These are phyloP conservation scores for Allygus modestus DNA, from an alignment of 2,888 invertebrate genomes.

Conservation along the genomic window DNA sequence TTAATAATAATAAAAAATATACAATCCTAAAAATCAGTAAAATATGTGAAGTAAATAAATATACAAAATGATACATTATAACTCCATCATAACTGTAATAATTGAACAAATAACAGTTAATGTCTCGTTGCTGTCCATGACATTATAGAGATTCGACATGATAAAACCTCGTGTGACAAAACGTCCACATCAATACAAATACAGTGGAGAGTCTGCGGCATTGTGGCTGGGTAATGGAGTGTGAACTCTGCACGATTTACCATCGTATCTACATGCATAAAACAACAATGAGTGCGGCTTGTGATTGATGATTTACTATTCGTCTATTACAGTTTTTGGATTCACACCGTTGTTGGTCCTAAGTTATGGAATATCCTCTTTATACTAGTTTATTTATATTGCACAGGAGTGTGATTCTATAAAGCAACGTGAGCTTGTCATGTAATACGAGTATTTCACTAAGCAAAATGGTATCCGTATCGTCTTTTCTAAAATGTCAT, in stretches of 20 bases:
- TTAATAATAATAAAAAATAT: too few relatives aligned
- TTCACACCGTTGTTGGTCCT: not conserved
- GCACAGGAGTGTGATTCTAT: not conserved
- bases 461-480: too few relatives aligned
- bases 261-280: slow-evolving; percentile 37
- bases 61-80: too few relatives aligned
- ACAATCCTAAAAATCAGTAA: too few relatives aligned
- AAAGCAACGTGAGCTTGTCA: not conserved
- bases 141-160: slow-evolving; percentile 18
- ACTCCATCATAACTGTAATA: too few relatives aligned
- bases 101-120: too few relatives aligned
- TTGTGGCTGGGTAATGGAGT: slow-evolving; percentile 38
- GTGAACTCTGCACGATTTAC: slow-evolving; percentile 46
- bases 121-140: not conserved
- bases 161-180: slow-evolving; percentile 45
- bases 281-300: slow-evolving; percentile 20
- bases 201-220: slow-evolving; percentile 38
- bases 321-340: not conserved
- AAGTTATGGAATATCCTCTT: not conserved
- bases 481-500: too few relatives aligned
- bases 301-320: not conserved
- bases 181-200: slow-evolving; percentile 40
- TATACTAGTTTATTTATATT: not conserved
- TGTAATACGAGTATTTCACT: not conserved
- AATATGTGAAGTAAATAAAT: too few relatives aligned